Evolutionary conservation across 2,888 invertebrate species (phyloP).

Genomic region (Chaetoderma sp.): DNA sequence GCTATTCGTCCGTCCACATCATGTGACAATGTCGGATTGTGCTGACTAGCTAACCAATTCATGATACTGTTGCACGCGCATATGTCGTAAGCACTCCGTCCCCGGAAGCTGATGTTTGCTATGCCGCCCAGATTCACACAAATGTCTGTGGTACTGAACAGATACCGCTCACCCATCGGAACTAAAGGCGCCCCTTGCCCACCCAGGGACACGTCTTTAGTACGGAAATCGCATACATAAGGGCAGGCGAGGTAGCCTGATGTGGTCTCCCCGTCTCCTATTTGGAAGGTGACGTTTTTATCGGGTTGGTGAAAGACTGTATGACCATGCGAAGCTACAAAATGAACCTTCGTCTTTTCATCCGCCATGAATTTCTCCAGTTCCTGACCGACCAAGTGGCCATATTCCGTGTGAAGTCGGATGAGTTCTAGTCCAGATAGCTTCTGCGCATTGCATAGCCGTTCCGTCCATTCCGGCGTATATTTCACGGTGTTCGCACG

Average conservation of each 20-base stretch:
- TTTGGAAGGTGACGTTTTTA: constrained; percentile 56
- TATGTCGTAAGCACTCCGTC: constrained; percentile 51
- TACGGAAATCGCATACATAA: constrained; percentile 59
- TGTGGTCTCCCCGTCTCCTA: constrained; percentile 62
- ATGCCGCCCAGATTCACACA: constrained; percentile 65
- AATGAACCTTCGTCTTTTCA: constrained; percentile 40
- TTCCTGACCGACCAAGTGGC: constrained; percentile 52
- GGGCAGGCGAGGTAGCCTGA: constrained; percentile 48
- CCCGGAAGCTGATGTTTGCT: constrained; percentile 53
- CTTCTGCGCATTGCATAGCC: constrained; percentile 42
- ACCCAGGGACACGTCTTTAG: constrained; percentile 60
- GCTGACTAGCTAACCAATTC: constrained; percentile 47
- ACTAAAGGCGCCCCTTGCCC: constrained; percentile 66
- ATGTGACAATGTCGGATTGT: constrained; percentile 37
- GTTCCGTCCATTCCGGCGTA: constrained; percentile 43
- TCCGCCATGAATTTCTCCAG: constrained; percentile 44
- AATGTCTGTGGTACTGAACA: constrained; percentile 53
- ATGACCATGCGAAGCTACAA: constrained; percentile 62
- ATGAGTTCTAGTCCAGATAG: constrained; percentile 52
- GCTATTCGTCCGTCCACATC: constrained; percentile 59
- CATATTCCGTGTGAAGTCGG: constrained; percentile 57
- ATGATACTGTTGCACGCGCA: constrained; percentile 60
- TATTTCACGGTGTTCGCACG: constrained; percentile 51
- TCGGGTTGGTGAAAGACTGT: constrained; percentile 63
- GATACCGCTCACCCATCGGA: constrained; percentile 56